Conservation (phyloP, 2,113 vertebrate species). For the Ailurus styani region DNA sequence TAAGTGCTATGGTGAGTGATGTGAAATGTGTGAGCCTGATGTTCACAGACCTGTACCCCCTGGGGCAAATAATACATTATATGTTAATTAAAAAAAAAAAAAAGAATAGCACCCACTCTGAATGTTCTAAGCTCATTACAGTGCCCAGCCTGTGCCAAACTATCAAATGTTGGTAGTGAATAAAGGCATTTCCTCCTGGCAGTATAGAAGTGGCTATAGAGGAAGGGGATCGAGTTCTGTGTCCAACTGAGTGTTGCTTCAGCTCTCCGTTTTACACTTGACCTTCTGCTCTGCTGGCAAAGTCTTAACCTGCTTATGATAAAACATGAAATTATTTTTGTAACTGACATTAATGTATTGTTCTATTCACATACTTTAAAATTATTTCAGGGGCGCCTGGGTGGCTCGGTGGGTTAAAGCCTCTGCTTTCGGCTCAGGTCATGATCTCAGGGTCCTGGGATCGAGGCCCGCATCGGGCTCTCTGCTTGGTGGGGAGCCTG, state of each 20-base stretch:
- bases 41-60: too few species aligned
- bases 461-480: too few species aligned
- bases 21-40: too few species aligned
- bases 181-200: not conserved
- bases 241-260: not conserved
- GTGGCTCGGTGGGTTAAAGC: not conserved
- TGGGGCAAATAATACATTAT: too few species aligned
- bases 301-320: not conserved
- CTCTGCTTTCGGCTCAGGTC: too few species aligned
- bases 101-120: not conserved
- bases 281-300: not conserved
- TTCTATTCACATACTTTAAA: not conserved
- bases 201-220: not conserved
- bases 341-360: not conserved
- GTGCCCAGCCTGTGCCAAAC: not conserved
- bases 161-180: not conserved
- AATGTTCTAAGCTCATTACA: not conserved
- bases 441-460: too few species aligned
- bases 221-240: not conserved
- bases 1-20: too few species aligned
- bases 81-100: too few species aligned
- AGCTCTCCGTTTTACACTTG: not conserved
- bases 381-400: not conserved
- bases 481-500: too few species aligned
- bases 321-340: not conserved